Percentiles rank a stretch among this genome's conserved stretches.
Evolutionary conservation across 2,797 vertebrate genomes (phyloP).

Genomic region (Momotus momota): DNA sequence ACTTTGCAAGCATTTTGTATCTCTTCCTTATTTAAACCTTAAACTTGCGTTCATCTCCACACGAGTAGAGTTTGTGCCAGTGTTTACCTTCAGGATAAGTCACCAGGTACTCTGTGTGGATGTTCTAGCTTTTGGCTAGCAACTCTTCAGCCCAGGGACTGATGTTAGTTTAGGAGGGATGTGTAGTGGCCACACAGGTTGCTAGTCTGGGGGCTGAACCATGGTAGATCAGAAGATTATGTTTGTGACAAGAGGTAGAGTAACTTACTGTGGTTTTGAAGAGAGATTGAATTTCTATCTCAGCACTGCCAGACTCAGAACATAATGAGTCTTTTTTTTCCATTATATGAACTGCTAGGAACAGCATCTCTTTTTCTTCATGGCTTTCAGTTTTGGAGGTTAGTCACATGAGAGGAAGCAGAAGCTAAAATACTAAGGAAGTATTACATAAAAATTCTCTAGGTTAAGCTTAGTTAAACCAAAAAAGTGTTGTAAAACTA

Average conservation of each 20-base stretch:
- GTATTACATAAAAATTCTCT: neutral
- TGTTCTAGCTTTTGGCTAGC: neutral
- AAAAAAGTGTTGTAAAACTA: neutral
- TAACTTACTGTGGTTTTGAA: slow-evolving; percentile 20
- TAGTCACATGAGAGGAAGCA: neutral
- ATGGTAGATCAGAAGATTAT: neutral
- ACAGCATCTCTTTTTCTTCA: neutral
- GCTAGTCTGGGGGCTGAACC: neutral
- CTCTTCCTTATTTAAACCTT: neutral
- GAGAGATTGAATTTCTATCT: slow-evolving; percentile 4
- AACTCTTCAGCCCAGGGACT: neutral
- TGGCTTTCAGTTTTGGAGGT: neutral
- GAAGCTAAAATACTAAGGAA: neutral
- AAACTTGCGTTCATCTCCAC: neutral
- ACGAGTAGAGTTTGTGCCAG: neutral
- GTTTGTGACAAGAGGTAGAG: neutral
- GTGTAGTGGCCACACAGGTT: neutral
- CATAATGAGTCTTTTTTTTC: slow-evolving; percentile 39
- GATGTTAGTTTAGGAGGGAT: neutral
- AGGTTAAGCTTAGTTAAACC: neutral
- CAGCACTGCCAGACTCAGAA: neutral
- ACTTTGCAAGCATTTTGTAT: neutral
- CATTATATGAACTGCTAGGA: slow-evolving; percentile 24
- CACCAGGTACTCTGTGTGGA: neutral
- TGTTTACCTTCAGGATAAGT: neutral